Percentiles rank a stretch among this genome's conserved stretches.
phyloP scores from a whole-genome alignment of 2,797 vertebrate species.

The Urophycis tenuis region DNA sequence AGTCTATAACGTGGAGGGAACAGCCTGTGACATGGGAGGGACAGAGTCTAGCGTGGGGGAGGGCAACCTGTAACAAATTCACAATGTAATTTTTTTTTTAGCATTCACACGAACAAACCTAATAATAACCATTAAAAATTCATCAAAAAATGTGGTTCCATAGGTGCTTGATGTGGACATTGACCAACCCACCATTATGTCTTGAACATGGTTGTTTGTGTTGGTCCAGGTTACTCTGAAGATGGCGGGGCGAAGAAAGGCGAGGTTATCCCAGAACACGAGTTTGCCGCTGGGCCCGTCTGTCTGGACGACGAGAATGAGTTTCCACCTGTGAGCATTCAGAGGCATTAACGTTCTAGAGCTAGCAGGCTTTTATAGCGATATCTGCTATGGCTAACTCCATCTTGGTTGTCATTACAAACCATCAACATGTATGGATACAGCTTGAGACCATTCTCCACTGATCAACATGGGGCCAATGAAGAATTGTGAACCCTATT shows the following conservation, averaged over 20 bases:
- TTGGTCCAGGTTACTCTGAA: slow-evolving; percentile 83
- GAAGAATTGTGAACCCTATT: not conserved
- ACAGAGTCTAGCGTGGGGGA: not conserved
- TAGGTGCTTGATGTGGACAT: not conserved
- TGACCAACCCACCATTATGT: not conserved
- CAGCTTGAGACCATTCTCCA: not conserved
- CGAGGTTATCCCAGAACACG: slow-evolving; percentile 91
- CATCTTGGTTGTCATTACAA: not conserved
- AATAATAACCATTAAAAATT: too few relatives aligned
- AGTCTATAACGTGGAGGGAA: too few relatives aligned
- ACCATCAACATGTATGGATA: not conserved
- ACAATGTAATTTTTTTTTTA: too few relatives aligned
- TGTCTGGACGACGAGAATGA: slow-evolving; percentile 92
- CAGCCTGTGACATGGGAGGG: not conserved
- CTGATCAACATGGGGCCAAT: not conserved
- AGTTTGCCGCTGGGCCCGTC: slow-evolving; percentile 88
- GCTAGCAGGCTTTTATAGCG: slow-evolving; percentile 12
- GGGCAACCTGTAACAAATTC: too few relatives aligned
- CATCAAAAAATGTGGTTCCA: too few relatives aligned
- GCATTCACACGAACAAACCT: too few relatives aligned
- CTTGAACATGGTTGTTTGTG: not conserved
- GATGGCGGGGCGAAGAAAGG: slow-evolving; percentile 86
- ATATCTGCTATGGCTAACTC: not conserved
- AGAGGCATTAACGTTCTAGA: slow-evolving; percentile 65
- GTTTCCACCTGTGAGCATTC: slow-evolving; percentile 95